These are phyloP conservation scores for Ormia ochracea DNA, from an alignment of 2,888 invertebrate genomes.

Conservation along the genomic window DNA sequence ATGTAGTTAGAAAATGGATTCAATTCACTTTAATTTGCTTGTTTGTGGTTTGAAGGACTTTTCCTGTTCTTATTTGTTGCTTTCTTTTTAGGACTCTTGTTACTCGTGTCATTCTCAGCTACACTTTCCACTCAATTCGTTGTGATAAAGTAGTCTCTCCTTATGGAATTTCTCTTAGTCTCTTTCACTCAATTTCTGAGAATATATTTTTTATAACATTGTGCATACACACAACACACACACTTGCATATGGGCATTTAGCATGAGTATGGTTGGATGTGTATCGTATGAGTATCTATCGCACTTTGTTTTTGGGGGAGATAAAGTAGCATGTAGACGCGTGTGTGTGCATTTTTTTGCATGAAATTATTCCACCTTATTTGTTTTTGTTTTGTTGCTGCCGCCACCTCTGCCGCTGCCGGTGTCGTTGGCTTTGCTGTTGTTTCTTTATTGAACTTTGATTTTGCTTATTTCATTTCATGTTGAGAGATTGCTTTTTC, in stretches of 20 bases:
- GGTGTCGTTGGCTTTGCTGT: too few species aligned
- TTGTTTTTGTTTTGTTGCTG: conserved; percentile 37
- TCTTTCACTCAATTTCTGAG: conserved; percentile 21
- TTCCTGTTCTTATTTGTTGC: conserved; percentile 23
- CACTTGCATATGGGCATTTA: too few species aligned
- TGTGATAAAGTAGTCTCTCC: neutral
- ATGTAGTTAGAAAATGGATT: conserved; percentile 4
- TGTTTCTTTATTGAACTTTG: conserved; percentile 33
- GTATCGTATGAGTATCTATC: too few species aligned
- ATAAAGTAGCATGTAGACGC: neutral
- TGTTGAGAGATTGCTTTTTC: conserved; percentile 1
- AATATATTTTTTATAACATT: neutral
- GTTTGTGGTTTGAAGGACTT: conserved; percentile 47
- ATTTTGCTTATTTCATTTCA: conserved; percentile 5
- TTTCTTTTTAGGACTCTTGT: conserved; percentile 5
- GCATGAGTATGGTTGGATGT: too few species aligned
- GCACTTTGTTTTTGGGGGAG: neutral
- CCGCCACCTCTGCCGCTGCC: too few species aligned
- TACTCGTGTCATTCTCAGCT: neutral
- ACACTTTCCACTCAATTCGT: neutral
- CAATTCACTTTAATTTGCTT: conserved; percentile 23
- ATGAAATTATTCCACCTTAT: conserved; percentile 50
- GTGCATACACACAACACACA: neutral
- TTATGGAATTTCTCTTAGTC: neutral
- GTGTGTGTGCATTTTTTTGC: neutral